Evolutionary conservation across 2,888 invertebrate genomes (phyloP).

Genomic region (Cosmorhoe ocellata): DNA sequence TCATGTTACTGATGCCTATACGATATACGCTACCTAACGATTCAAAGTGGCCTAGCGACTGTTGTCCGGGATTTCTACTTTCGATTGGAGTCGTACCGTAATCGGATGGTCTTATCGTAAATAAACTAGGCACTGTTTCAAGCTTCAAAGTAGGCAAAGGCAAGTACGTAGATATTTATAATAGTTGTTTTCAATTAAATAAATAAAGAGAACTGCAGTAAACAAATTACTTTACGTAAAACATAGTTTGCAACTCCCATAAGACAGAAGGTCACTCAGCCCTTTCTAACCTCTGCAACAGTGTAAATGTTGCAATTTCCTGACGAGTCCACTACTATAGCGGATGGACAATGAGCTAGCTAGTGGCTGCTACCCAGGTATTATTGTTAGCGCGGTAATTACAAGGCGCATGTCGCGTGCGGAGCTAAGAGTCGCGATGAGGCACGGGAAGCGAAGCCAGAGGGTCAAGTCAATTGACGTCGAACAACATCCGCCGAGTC

Average conservation of each 20-base stretch:
- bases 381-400: conserved; percentile 28
- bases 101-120: background rate
- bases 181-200: conserved; percentile 4
- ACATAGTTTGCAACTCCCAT: conserved; percentile 24
- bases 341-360: conserved; percentile 15
- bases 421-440: conserved; percentile 45
- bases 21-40: conserved; percentile 12
- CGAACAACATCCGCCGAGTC: conserved; percentile 68
- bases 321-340: conserved; percentile 17
- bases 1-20: conserved; percentile 24
- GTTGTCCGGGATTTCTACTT: conserved; percentile 16
- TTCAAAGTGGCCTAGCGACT: conserved; percentile 11
- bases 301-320: conserved; percentile 33
- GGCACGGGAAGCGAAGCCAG: conserved; percentile 67
- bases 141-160: background rate
- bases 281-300: conserved; percentile 33
- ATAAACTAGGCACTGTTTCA: background rate
- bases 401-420: conserved; percentile 46
- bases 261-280: conserved; percentile 33
- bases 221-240: conserved; percentile 18
- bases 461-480: conserved; percentile 80
- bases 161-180: background rate
- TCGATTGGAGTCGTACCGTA: conserved; percentile 12
- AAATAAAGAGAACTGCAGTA: conserved; percentile 11
- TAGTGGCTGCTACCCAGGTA: conserved; percentile 13